Conservation (phyloP, 2,113 vertebrate species). For the Pelecanus crispus region DNA sequence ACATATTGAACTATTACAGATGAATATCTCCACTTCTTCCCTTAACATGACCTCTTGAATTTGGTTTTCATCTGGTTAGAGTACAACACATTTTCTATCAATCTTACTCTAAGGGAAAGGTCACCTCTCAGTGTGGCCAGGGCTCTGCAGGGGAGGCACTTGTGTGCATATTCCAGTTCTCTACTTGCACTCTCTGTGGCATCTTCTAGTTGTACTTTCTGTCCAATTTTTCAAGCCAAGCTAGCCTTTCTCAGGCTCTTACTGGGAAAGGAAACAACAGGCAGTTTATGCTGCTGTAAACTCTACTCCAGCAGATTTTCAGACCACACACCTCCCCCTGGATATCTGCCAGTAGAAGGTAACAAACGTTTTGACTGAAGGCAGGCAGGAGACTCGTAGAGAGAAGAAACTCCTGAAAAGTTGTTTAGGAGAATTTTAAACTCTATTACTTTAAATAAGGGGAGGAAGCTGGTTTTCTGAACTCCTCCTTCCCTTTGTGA, state of each 20-base stretch:
- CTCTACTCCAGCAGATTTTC: neutral
- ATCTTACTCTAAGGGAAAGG: neutral
- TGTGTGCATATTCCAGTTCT: neutral
- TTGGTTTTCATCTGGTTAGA: neutral
- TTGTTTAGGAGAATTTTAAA: neutral
- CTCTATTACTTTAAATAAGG: neutral
- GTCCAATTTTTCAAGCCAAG: neutral
- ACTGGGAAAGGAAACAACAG: constrained; percentile 9
- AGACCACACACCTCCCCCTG: constrained; percentile 7
- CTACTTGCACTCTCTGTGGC: neutral
- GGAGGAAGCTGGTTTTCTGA: neutral
- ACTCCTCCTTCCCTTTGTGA: neutral
- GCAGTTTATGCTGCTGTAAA: neutral
- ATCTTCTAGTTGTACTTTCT: neutral
- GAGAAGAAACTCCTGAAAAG: neutral
- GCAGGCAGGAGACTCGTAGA: neutral
- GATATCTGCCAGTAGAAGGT: neutral
- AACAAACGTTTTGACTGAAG: neutral
- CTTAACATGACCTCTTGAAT: neutral
- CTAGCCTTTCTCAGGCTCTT: neutral
- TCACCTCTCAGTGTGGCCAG: neutral
- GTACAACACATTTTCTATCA: neutral
- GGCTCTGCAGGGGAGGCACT: neutral
- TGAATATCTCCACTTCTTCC: neutral
- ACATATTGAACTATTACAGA: neutral